Conservation (phyloP, 2,888 invertebrate genomes). For the Lithophane semibrunnea region DNA sequence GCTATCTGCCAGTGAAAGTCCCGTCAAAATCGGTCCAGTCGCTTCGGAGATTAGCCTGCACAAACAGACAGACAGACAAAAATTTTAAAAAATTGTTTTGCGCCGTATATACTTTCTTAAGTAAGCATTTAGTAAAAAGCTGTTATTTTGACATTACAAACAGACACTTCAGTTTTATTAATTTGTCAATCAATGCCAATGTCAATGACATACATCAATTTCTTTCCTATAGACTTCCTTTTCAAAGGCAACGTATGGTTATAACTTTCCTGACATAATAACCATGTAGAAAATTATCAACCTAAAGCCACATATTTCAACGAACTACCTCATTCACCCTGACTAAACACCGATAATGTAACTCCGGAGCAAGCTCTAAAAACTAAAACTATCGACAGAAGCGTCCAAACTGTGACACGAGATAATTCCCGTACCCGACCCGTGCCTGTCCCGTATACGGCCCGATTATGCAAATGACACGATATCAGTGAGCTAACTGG, state of each 20-base stretch:
- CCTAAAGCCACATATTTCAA: background rate
- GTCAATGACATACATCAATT: background rate
- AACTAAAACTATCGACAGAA: slow-evolving; percentile 55
- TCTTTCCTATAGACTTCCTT: background rate
- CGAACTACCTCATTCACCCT: slow-evolving; percentile 17
- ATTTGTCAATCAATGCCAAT: no score
- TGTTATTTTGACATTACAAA: no score
- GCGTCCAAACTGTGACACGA: slow-evolving; percentile 60
- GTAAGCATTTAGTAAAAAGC: no score
- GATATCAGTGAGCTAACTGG: slow-evolving; percentile 69
- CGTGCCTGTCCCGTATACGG: slow-evolving; percentile 38
- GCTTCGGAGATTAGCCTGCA: no score
- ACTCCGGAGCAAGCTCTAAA: slow-evolving; percentile 37
- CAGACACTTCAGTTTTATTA: no score
- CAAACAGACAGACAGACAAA: no score
- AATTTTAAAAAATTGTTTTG: no score
- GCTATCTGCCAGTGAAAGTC: no score
- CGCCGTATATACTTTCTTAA: no score
- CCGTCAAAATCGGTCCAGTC: no score
- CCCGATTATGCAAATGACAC: slow-evolving; percentile 72
- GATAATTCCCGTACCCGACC: slow-evolving; percentile 61
- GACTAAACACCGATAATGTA: slow-evolving; percentile 45
- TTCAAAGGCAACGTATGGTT: background rate
- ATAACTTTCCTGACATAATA: background rate
- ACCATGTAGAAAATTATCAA: background rate